A percentile compares a stretch with the other conserved stretches of the same genome.
Evolutionary conservation across 2,113 vertebrate species (phyloP).

Genomic region (Alligator mississippiensis): DNA sequence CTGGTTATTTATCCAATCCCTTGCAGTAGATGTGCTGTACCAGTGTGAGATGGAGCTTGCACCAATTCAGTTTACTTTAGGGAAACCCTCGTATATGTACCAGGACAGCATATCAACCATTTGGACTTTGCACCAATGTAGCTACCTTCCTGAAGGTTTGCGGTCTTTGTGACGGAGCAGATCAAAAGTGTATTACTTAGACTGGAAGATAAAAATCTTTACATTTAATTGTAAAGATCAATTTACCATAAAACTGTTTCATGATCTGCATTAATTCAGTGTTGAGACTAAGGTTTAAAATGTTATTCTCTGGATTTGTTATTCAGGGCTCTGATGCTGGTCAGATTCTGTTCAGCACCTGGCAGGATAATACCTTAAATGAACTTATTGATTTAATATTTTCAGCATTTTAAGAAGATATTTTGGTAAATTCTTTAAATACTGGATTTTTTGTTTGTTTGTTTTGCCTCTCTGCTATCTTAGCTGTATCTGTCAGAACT

Average conservation of each 20-base stretch:
- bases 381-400: neutral
- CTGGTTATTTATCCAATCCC: neutral
- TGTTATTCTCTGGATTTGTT: constrained; percentile 16
- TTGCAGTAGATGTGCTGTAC: neutral
- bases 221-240: neutral
- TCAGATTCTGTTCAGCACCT: neutral
- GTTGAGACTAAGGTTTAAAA: constrained; percentile 36
- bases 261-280: constrained; percentile 12
- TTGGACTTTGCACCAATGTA: neutral
- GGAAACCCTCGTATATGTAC: neutral
- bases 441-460: neutral
- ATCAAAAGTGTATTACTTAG: neutral
- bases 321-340: neutral
- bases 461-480: neutral
- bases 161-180: neutral
- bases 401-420: neutral
- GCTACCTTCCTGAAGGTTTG: neutral
- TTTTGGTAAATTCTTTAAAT: constrained; percentile 6
- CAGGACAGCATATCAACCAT: neutral
- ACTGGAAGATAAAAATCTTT: neutral
- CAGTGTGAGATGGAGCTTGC: neutral
- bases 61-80: neutral
- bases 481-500: neutral
- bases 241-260: constrained; percentile 22
- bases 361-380: neutral